These are phyloP conservation scores for Drosophila nikananu DNA, from an alignment of 1,140 invertebrate genomes.

Conservation along the genomic window DNA sequence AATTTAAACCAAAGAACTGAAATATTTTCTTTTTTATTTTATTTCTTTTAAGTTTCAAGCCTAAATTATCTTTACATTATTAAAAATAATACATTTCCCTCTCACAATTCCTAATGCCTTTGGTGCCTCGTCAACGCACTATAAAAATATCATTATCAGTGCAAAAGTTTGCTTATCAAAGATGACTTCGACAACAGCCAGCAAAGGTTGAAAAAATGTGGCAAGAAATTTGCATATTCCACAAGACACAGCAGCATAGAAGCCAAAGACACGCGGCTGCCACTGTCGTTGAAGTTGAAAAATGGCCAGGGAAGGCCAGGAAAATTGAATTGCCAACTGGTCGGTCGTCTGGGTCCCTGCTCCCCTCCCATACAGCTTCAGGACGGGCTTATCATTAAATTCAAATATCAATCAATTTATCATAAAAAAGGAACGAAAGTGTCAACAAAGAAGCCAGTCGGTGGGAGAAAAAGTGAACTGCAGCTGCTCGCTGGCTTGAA, in stretches of 20 bases:
- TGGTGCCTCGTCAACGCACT: conserved; percentile 79
- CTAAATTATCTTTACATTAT: conserved; percentile 1
- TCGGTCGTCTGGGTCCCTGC: conserved; percentile 37
- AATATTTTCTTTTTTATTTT: neutral
- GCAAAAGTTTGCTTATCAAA: conserved; percentile 76
- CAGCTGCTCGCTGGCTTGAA: conserved; percentile 10
- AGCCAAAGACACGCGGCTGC: conserved; percentile 47
- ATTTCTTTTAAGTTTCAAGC: neutral
- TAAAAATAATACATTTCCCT: neutral
- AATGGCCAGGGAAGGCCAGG: conserved; percentile 59
- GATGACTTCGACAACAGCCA: conserved; percentile 48
- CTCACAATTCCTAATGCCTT: conserved; percentile 44
- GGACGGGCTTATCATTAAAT: conserved; percentile 74
- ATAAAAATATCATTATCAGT: conserved; percentile 84
- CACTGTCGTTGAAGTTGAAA: conserved; percentile 77
- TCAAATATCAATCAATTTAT: conserved; percentile 84
- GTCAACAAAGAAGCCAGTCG: conserved; percentile 41
- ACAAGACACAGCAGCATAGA: conserved; percentile 44
- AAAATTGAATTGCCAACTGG: conserved; percentile 77
- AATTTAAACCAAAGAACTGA: neutral
- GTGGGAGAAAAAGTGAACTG: conserved; percentile 2
- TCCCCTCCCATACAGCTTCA: neutral
- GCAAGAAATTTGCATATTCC: conserved; percentile 78
- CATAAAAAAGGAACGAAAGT: conserved; percentile 58
- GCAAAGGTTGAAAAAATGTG: conserved; percentile 46